Base-by-base conservation (phyloP, 1,140 invertebrate genomes). In the Aradophagus sp. region DNA sequence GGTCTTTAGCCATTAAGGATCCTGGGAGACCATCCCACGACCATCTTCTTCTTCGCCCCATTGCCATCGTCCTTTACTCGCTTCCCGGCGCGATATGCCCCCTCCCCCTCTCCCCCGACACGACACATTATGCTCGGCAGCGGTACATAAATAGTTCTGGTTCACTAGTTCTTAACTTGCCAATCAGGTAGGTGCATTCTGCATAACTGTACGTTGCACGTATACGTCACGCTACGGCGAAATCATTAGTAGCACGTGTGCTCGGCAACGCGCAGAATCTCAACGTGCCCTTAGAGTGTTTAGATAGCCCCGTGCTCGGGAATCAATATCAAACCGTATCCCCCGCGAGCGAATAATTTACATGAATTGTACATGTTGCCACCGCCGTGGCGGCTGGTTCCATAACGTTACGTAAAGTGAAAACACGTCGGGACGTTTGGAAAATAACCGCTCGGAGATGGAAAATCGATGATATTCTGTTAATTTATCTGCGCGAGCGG, bases 231-330 rank as follows among this genome's bases (percentile, higher is more conserved):
- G 73, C 77, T 79, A 75, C 63, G 80, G 78, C 80, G 81, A 83
- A 84, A 84, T 84, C 82, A 84, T 84, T 84, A 84, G 80, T 79
- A 80, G 76, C 80, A 77, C 77, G 74, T 81, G 75, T 76, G 61
- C 53, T 38, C 7, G 27, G 50, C 45, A 52, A 42, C 48, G 71
- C 74, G 74, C 74, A 73, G 74, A 73, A 73, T 76, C 73, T 44
- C 27, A 36, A 73, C 47, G 39, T 77, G 73, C 76, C 77, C 78
- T 81, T 82, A 78, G 77, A 75, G 77, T 79, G 76, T 77, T 80
- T 81, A 81, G 80, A 81, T 77, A 77, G 73, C 69, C 75, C 65
- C n/a, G n/a, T 78, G 61, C 71, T 76, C 73, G 75, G 73, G 81
- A 81, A 84, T 84, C 81, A 80, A 84, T 84, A 84, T 77, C 69